Base-by-base conservation (phyloP, 2,113 vertebrate species). In the Odocoileus virginianus region DNA sequence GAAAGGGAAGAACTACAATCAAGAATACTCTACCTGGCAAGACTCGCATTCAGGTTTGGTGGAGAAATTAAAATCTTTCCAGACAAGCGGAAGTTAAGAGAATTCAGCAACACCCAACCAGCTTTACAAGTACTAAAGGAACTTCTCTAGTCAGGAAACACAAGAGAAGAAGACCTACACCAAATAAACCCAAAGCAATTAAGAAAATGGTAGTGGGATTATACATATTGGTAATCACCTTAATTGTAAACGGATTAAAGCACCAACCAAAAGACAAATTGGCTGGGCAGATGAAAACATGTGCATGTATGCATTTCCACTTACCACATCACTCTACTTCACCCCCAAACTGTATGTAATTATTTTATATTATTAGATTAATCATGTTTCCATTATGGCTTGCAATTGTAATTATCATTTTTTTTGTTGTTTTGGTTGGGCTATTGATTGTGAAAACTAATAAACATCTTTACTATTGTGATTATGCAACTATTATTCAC, bases 41-140 rank as follows among this genome's bases (percentile, higher is more conserved):
- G 60, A 64, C 28, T 33, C 1, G 0, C 2, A 1, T 17, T 33
- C 0, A 64, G 60, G 30, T 33, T 64, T 33, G 30, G 60, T 64
- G 15, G 30, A 64, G 15, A 33, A 64, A 64, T 64, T 64, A 64
- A 64, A 64, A 64, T 33, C 60, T 64, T 64, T 64, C 30, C 61
- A 64, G 61, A 64, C 61, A 64, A 64, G 15, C 3, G 7, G 33
- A 33, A 64, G 15, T 30, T 64, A 64, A 64, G 61, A 64, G 30
- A 64, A 64, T 64, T 64, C 15, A 64, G 30, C 30, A 33, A 15
- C 61, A 64, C 30, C 30, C 7, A 64, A 4, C 30, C 15, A 33
- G 30, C 30, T 64, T 64, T 64, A 64, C 30, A 64, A 64, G 14
- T 33, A 17, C 30, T 17, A 2, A 64, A 64, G 61, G 15, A 64